Base-by-base conservation (phyloP, 2,888 invertebrate species). In the Steinernema hermaphroditum region DNA sequence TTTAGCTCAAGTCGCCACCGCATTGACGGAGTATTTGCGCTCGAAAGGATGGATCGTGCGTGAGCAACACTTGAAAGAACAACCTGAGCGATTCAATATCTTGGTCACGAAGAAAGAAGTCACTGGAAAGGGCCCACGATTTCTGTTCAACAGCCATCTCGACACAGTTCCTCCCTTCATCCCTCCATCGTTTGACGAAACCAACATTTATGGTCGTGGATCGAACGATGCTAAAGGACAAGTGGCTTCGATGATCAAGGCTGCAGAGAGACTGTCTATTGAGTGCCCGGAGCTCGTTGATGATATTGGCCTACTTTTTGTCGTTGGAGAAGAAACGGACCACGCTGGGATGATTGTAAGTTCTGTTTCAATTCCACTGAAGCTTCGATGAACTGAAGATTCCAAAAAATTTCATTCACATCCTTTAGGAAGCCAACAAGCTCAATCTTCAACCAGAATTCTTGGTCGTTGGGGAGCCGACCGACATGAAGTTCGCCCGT, bases 131-230 rank as follows among this genome's bases (percentile, higher is more conserved):
- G 81, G 73, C 32, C 76, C 79, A 41, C 77, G 76, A 70, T 70
- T 85, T 62, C 73, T 85, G 49, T 77, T 83, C 71, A 85, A 85
- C 75, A 81, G 82, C 22, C 85, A 85, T 76, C 54, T 85, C 73
- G 85, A 85, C 75, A 85, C 85, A 1, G 85, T 85, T 12, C 85
- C 85, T 6, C 85, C 85, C 14, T 85, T 79, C 74, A 78, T 85
- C 71, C 77, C 78, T 16, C 83, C 82, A 24, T 77, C 74, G 27
- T 43, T 73, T 19, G 79, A 75, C 9, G 75, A 73, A 46, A 19
- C 24, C n/a, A 79, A 79, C 57, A 80, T 84, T 32, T 82, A 80
- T 70, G 85, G 85, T 49, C 76, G 83, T 37, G 85, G 85, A 22
- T 79, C 82, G 9, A 83, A 83, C 54, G 85, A 85, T 72, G 85